Conservation (phyloP, 2,113 vertebrate species). For the Tupaia tana region DNA sequence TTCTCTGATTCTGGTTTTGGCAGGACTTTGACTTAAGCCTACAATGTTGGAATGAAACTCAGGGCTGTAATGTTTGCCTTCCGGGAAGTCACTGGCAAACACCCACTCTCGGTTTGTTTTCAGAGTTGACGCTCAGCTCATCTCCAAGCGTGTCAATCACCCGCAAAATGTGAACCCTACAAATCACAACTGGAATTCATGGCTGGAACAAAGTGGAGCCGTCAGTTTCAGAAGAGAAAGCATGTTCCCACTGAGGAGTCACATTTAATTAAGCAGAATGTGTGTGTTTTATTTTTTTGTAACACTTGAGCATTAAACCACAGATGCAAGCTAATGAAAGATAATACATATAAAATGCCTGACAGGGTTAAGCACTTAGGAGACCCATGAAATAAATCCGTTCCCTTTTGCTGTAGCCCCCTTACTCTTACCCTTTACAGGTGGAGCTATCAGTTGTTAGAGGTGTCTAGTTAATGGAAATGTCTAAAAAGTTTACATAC, state of each 20-base stretch:
- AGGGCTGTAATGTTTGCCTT: conserved; percentile 24
- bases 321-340: background rate
- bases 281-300: background rate
- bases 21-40: background rate
- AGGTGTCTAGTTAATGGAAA: background rate
- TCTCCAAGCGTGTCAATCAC: background rate
- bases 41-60: background rate
- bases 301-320: background rate
- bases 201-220: background rate
- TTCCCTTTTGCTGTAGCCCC: background rate
- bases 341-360: fast-evolving
- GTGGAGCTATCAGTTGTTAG: background rate
- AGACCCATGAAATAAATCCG: too few species aligned
- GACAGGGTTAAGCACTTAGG: background rate
- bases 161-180: background rate
- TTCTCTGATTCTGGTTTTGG: background rate
- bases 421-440: background rate
- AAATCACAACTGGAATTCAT: background rate
- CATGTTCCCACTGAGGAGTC: background rate
- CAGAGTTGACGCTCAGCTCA: background rate
- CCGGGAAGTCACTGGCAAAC: background rate
- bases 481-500: background rate
- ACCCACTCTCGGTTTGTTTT: conserved; percentile 28
- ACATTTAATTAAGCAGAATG: background rate
- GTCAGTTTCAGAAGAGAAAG: background rate